Conservation (phyloP, 2,113 vertebrate genomes). For the Zosterops pallidus region DNA sequence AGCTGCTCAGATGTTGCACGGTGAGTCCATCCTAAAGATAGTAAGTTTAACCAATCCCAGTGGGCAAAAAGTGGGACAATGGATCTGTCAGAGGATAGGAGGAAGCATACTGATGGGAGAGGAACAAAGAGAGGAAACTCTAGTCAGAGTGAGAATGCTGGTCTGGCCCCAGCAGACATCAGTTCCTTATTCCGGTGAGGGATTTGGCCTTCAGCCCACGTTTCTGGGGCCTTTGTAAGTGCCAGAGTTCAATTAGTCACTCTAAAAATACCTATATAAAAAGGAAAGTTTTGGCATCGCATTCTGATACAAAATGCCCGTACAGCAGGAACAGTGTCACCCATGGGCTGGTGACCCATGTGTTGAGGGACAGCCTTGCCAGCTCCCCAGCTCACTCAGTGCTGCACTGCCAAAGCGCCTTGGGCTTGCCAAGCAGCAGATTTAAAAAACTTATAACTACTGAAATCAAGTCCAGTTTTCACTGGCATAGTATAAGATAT, state of each 20-base stretch:
- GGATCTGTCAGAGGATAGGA: background rate
- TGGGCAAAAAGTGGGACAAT: background rate
- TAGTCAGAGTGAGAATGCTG: background rate
- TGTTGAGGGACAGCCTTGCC: background rate
- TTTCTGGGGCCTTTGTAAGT: background rate
- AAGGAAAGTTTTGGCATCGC: background rate
- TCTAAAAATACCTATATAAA: background rate
- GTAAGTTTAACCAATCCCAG: background rate
- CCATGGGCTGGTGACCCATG: background rate
- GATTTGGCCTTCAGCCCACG: background rate
- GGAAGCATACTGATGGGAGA: background rate
- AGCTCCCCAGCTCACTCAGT: background rate
- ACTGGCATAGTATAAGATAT: background rate
- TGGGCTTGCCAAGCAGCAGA: background rate
- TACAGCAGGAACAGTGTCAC: background rate
- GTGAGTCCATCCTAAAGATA: background rate
- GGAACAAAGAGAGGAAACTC: background rate
- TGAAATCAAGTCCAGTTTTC: background rate
- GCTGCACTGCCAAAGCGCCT: rapidly evolving
- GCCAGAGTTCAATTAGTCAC: background rate
- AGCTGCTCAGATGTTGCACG: background rate
- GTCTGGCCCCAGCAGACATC: background rate
- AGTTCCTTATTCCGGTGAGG: background rate
- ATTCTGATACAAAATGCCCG: background rate
- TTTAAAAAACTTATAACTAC: background rate